These are phyloP conservation scores for Portevinia maculata DNA, from an alignment of 2,888 invertebrate species.

Conservation along the genomic window DNA sequence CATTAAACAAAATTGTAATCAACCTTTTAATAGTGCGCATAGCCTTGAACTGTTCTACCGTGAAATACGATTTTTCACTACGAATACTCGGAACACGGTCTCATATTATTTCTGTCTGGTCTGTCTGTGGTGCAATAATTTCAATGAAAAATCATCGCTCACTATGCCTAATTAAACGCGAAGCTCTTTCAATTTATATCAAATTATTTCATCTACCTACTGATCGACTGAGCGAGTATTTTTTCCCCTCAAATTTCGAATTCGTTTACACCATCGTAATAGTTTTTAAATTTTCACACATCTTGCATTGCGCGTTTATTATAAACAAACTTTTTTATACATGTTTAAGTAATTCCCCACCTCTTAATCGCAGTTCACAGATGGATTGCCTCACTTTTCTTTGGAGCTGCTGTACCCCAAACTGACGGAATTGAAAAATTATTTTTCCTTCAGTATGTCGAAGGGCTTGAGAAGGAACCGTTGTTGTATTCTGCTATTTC, in stretches of 20 bases:
- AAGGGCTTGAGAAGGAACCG: slow-evolving; percentile 21
- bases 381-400: slow-evolving; percentile 15
- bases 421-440: slow-evolving; percentile 37
- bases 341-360: slow-evolving; percentile 14
- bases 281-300: slow-evolving; percentile 21
- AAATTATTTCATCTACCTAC: slow-evolving; percentile 30
- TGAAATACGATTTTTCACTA: slow-evolving; percentile 34
- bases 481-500: not conserved
- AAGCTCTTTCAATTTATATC: slow-evolving; percentile 32
- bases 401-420: not conserved
- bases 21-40: too few species aligned
- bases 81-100: not conserved
- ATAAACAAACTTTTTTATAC: slow-evolving; percentile 39
- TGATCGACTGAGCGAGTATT: slow-evolving; percentile 7
- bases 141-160: slow-evolving; percentile 39
- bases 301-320: slow-evolving; percentile 26
- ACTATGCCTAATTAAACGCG: slow-evolving; percentile 37
- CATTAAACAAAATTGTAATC: not conserved
- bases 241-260: slow-evolving; percentile 25
- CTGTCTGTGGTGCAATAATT: slow-evolving; percentile 31
- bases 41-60: slow-evolving; percentile 52
- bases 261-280: slow-evolving; percentile 29
- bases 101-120: not conserved
- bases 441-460: slow-evolving; percentile 28
- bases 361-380: slow-evolving; percentile 12